Percentiles rank a stretch among this genome's conserved stretches.
phyloP scores from a whole-genome alignment of 2,888 invertebrate species.

The Allacma fusca region DNA sequence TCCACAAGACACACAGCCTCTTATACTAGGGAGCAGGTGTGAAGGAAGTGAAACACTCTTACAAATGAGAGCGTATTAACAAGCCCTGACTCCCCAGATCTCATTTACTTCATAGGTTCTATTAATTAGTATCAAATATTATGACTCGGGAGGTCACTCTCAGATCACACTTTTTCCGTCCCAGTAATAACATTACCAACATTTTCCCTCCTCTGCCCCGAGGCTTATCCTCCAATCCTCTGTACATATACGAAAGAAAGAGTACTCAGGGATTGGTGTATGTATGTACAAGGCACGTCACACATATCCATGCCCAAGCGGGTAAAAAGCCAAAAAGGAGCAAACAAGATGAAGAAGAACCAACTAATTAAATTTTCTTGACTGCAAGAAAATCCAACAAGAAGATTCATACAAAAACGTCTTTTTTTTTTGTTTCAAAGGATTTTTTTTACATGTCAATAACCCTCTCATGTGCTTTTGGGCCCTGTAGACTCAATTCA shows the following conservation, averaged over 20 bases:
- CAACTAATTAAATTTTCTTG: not conserved
- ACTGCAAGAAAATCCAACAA: not conserved
- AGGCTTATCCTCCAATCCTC: not conserved
- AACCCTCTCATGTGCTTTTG: slow-evolving; percentile 4
- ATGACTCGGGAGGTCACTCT: slow-evolving; percentile 42
- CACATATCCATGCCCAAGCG: too few relatives aligned
- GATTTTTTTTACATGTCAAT: slow-evolving; percentile 1
- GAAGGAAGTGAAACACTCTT: not conserved
- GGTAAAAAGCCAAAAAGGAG: not conserved
- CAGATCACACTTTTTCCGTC: slow-evolving; percentile 31
- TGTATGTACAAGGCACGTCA: too few relatives aligned
- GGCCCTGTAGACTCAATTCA: too few relatives aligned
- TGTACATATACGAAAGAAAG: too few relatives aligned
- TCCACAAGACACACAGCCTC: too few relatives aligned
- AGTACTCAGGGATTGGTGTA: too few relatives aligned
- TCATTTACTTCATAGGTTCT: slow-evolving; percentile 37
- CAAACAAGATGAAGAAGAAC: not conserved
- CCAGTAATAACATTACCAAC: not conserved
- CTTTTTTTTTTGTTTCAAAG: not conserved
- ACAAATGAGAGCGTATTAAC: slow-evolving; percentile 3
- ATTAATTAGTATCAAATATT: slow-evolving; percentile 54
- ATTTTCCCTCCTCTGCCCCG: not conserved
- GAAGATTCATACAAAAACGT: not conserved
- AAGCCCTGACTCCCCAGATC: slow-evolving; percentile 24
- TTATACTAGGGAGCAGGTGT: slow-evolving; percentile 35